Evolutionary conservation across 1,140 invertebrate species (phyloP), one percentile per base, ranked within the genome.

Genomic region (Lepidurus apus): DNA sequence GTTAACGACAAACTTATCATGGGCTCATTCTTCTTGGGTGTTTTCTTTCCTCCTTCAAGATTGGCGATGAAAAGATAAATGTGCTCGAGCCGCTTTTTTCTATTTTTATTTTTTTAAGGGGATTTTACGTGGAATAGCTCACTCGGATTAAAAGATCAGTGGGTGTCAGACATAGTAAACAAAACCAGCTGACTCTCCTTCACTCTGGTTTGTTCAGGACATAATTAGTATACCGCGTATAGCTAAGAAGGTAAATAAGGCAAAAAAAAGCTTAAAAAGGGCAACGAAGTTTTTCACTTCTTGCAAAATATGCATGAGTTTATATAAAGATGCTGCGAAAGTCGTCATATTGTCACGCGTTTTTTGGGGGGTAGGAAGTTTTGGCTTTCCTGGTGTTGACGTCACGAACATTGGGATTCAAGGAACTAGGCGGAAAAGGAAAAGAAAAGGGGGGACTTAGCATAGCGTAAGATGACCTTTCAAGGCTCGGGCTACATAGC

Each of bases 391-490:
- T 34, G 34, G 9, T 65, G 53, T 21, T 65, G 53, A 65, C 53
- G 53, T 65, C 53, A 65, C n/a, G 53, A 17, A 65, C 8, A n/a
- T 6, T 65, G 7, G 53, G 53, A 21, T 65, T 65, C 17, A 21
- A 17, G 8, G 53, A 65, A 65, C 53, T 47, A 7, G 17, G 53
- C 21, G 17, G 10, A 17, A 47, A 11, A 17, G 45, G 45, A 17
- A 17, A 47, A 47, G 9, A 17, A 47, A 17, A 5, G 10, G 45
- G 53, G 53, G 13, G 21, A 21, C 53, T 65, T 7, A 21, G 21
- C 17, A 65, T 13, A 65, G 53, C 53, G 53, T 65, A 65, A 65
- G 53, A 65, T 65, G 53, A 65, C 53, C 53, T 65, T 65, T 65
- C 53, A 65, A 65, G 53, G 53, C 53, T 65, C 53, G 53, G 21